Evolutionary conservation across 2,113 vertebrate genomes (phyloP).

Genomic region (Cygnus buccinator): DNA sequence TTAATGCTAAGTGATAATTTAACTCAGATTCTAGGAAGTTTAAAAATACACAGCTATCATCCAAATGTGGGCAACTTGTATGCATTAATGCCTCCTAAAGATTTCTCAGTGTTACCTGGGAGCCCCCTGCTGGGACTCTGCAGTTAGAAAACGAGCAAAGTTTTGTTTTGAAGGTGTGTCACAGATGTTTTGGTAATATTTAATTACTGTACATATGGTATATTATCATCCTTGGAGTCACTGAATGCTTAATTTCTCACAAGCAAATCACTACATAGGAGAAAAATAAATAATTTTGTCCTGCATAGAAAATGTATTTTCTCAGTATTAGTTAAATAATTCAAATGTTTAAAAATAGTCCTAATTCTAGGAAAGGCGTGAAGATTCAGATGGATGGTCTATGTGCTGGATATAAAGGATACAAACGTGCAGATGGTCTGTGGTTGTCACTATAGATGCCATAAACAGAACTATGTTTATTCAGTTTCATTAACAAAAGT

Average conservation of each 20-base stretch:
- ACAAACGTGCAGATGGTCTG: background rate
- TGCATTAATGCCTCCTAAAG: background rate
- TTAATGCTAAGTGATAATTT: background rate
- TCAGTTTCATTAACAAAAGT: background rate
- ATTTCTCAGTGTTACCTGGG: slow-evolving; percentile 46
- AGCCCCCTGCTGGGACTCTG: slow-evolving; percentile 69
- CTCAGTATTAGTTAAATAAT: background rate
- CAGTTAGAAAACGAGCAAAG: background rate
- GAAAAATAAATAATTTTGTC: background rate
- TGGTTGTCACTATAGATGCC: background rate
- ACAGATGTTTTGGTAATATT: background rate
- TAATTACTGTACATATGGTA: background rate
- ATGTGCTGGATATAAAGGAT: background rate
- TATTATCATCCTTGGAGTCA: background rate
- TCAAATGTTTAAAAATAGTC: background rate
- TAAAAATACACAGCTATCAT: background rate
- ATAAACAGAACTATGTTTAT: background rate
- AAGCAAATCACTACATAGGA: background rate
- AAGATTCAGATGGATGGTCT: background rate
- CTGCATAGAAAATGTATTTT: background rate
- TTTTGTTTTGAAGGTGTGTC: background rate
- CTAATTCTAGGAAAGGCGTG: background rate
- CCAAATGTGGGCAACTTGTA: background rate
- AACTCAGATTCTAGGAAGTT: background rate
- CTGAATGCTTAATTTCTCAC: background rate